Evolutionary conservation across 2,888 invertebrate species (phyloP).

Genomic region (Tetheella fluctuosa): DNA sequence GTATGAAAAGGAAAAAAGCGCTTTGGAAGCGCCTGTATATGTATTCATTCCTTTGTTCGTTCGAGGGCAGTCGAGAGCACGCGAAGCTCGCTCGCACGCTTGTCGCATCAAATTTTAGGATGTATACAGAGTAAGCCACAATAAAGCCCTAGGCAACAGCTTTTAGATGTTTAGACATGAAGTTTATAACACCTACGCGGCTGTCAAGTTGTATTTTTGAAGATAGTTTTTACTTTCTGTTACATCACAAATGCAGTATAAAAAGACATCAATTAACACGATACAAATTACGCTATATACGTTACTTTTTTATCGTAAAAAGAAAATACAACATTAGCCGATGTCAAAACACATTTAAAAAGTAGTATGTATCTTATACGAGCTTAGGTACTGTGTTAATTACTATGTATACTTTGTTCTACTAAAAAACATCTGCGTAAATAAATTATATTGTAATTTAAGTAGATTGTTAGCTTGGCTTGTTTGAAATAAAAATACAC

Average conservation of each 20-base stretch:
- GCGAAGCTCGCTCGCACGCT: slow-evolving; percentile 31
- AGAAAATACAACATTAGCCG: too few relatives aligned
- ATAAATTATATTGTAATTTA: too few relatives aligned
- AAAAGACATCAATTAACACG: too few relatives aligned
- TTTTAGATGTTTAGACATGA: background rate
- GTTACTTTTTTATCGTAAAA: too few relatives aligned
- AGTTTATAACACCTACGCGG: background rate
- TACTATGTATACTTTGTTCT: too few relatives aligned
- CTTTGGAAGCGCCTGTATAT: slow-evolving; percentile 58
- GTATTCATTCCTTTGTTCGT: slow-evolving; percentile 68
- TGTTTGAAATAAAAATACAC: too few relatives aligned
- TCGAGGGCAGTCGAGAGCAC: slow-evolving; percentile 51
- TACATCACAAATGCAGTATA: background rate
- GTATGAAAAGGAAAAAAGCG: slow-evolving; percentile 61
- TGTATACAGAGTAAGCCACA: slow-evolving; percentile 9
- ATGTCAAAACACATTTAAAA: too few relatives aligned
- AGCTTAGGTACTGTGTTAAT: too few relatives aligned
- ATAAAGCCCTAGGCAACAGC: background rate
- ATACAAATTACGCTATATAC: too few relatives aligned
- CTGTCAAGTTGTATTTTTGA: background rate
- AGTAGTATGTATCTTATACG: too few relatives aligned
- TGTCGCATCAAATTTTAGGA: slow-evolving; percentile 29
- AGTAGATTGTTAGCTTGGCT: too few relatives aligned
- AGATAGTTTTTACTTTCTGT: background rate
- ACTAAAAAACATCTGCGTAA: too few relatives aligned